phyloP scores from a whole-genome alignment of 2,113 vertebrate genomes.

The Zosterops borbonicus region DNA sequence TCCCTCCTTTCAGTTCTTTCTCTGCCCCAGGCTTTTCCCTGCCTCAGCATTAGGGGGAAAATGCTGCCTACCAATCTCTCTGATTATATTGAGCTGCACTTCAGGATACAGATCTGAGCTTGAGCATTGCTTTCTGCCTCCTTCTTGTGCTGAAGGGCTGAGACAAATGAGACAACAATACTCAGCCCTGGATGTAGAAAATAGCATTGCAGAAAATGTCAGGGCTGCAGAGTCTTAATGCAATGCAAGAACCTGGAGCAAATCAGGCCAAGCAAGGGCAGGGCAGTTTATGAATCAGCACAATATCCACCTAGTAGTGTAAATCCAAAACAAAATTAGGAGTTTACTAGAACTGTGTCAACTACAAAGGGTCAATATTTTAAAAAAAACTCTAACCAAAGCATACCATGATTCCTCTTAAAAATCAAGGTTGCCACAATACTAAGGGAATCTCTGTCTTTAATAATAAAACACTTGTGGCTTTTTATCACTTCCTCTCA shows the following conservation, averaged over 20 bases:
- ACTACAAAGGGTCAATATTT: background rate
- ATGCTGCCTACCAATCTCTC: background rate
- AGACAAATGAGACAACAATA: background rate
- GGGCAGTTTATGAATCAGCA: background rate
- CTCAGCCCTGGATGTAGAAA: background rate
- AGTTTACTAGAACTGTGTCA: background rate
- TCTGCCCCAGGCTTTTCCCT: slow-evolving; percentile 1
- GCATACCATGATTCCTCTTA: background rate
- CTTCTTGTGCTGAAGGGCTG: background rate
- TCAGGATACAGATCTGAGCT: background rate
- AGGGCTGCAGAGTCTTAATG: background rate
- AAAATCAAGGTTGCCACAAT: background rate
- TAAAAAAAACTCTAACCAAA: background rate
- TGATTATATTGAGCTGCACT: background rate
- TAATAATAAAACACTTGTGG: background rate
- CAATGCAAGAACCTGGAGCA: background rate
- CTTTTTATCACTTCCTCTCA: background rate
- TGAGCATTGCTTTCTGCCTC: background rate
- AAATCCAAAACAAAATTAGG: background rate
- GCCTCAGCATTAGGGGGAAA: background rate
- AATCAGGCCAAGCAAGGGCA: background rate
- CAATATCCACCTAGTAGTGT: background rate
- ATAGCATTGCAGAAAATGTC: background rate
- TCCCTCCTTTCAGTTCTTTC: background rate
- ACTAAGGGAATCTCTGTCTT: background rate